Evolutionary conservation across 1,140 invertebrate genomes (phyloP).

Genomic region (Latrodectus geometricus): DNA sequence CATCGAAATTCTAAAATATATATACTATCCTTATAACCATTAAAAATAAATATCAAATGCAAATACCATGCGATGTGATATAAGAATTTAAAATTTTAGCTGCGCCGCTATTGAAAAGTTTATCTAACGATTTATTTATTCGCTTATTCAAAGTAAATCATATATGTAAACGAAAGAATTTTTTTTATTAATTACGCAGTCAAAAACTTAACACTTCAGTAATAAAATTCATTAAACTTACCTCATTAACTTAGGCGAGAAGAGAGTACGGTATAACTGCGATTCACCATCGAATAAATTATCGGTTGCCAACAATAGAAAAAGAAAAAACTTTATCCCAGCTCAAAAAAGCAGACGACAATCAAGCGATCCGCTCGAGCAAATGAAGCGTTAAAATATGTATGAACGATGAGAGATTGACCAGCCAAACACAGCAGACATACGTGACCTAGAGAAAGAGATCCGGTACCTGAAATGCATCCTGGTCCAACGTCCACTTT

Average conservation of each 20-base stretch:
- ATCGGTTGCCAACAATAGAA: background rate
- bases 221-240: background rate
- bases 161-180: no score
- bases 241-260: background rate
- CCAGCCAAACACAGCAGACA: slow-evolving; percentile 32
- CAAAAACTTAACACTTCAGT: no score
- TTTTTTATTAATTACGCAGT: no score
- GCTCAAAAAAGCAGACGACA: background rate
- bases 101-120: no score
- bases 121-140: no score
- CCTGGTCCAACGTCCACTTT: slow-evolving; percentile 53
- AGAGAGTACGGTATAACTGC: background rate
- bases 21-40: no score
- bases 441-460: slow-evolving; percentile 49
- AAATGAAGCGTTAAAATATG: slow-evolving; percentile 40
- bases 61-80: no score
- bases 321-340: background rate
- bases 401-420: slow-evolving; percentile 24
- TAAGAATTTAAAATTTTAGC: no score
- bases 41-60: no score
- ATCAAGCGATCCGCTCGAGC: background rate
- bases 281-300: slow-evolving; percentile 26
- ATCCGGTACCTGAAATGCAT: slow-evolving; percentile 53
- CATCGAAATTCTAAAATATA: no score
- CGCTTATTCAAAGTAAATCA: no score